Conservation (phyloP, 2,888 invertebrate genomes). For the Tridacna crocea region DNA sequence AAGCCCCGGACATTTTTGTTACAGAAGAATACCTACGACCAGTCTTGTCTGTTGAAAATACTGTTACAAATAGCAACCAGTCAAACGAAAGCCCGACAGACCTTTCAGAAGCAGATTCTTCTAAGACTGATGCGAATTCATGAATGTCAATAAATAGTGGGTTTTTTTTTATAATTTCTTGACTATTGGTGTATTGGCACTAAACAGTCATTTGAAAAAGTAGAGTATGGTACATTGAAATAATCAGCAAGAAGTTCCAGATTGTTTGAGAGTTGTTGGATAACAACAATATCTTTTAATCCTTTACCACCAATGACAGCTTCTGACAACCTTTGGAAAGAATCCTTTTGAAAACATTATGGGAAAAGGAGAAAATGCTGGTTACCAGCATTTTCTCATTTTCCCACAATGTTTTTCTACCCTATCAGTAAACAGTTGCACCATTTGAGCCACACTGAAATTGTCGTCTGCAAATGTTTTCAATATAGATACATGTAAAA, state of each 20-base stretch:
- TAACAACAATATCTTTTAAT: too few relatives aligned
- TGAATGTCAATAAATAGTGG: neutral
- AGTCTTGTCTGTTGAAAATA: neutral
- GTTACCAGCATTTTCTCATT: too few relatives aligned
- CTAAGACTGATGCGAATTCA: neutral
- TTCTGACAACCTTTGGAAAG: too few relatives aligned
- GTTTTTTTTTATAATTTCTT: neutral
- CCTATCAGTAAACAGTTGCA: too few relatives aligned
- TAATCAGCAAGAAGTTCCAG: neutral
- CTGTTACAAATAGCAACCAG: neutral
- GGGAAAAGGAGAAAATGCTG: too few relatives aligned
- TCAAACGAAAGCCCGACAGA: neutral
- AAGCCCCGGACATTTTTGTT: constrained; percentile 68
- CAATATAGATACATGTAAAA: too few relatives aligned
- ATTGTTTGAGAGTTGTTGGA: neutral
- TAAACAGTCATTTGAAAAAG: neutral
- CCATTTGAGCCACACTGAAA: too few relatives aligned
- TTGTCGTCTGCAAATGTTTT: too few relatives aligned
- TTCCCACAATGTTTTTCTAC: too few relatives aligned
- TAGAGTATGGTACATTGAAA: neutral
- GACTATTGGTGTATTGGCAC: too few relatives aligned
- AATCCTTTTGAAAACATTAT: too few relatives aligned
- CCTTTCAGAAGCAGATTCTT: neutral
- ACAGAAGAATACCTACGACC: constrained; percentile 64
- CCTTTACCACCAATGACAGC: too few relatives aligned